Conservation (phyloP, 2,888 invertebrate species). For the Netelia melanura region DNA sequence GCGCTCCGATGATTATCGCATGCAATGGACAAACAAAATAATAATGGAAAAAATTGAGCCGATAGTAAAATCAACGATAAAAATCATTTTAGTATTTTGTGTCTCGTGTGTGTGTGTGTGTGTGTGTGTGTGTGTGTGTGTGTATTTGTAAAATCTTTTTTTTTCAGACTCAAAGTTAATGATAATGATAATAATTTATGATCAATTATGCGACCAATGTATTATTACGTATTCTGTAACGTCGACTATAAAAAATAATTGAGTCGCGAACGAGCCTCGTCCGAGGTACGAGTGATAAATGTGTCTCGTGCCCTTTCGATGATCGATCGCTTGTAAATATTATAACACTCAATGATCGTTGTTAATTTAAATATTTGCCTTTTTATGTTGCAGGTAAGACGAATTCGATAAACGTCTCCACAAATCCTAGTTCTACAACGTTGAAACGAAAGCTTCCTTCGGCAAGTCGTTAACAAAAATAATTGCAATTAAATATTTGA, state of each 20-base stretch:
- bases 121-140: not conserved
- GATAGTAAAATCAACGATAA: too few relatives aligned
- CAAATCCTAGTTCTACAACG: not conserved
- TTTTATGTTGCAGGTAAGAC: constrained; percentile 6
- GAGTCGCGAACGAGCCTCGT: too few relatives aligned
- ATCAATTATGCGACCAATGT: not conserved
- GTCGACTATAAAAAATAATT: not conserved
- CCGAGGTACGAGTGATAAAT: too few relatives aligned
- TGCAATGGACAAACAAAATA: too few relatives aligned
- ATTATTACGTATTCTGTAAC: constrained; percentile 8
- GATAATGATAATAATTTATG: constrained; percentile 4
- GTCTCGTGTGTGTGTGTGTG: not conserved
- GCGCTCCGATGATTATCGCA: too few relatives aligned
- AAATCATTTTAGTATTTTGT: too few relatives aligned
- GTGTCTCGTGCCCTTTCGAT: too few relatives aligned
- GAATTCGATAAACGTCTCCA: not conserved
- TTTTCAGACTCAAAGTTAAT: not conserved
- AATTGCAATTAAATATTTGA: not conserved
- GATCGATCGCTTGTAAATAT: too few relatives aligned
- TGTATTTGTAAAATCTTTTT: not conserved
- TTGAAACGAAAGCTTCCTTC: not conserved
- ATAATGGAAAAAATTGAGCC: too few relatives aligned
- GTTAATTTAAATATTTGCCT: not conserved
- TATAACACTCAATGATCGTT: too few relatives aligned
- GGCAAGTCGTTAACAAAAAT: not conserved